phyloP scores from a whole-genome alignment of 2,888 invertebrate genomes.

The Melanchra persicariae region DNA sequence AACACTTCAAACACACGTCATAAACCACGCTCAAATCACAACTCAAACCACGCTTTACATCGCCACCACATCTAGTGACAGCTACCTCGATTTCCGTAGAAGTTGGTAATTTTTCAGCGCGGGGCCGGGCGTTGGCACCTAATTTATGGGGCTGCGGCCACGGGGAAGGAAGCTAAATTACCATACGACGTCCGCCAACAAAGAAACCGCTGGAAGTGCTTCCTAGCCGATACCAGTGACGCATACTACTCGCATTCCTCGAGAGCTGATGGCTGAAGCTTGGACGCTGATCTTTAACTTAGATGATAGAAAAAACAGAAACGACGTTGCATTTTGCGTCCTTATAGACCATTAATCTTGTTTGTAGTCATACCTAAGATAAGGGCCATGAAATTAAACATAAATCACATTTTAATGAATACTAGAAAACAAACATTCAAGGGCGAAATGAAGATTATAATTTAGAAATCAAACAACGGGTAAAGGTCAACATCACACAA shows the following conservation, averaged over 20 bases:
- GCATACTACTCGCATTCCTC: conserved; percentile 64
- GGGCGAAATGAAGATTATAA: conserved; percentile 26
- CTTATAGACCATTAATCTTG: not conserved
- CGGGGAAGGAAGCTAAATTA: conserved; percentile 88
- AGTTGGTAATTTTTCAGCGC: conserved; percentile 88
- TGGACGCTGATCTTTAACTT: not conserved
- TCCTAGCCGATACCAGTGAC: conserved; percentile 80
- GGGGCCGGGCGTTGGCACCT: conserved; percentile 83
- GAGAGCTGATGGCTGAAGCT: conserved; percentile 32
- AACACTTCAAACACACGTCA: no score
- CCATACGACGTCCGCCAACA: conserved; percentile 87
- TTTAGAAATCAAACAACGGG: conserved; percentile 30
- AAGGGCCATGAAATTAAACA: not conserved
- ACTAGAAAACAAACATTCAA: not conserved
- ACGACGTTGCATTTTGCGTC: rapidly evolving
- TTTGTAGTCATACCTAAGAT: not conserved
- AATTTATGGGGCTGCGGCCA: conserved; percentile 85
- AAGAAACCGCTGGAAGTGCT: conserved; percentile 82
- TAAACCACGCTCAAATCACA: conserved; percentile 7
- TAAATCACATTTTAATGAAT: not conserved
- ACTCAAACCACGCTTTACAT: conserved; percentile 7
- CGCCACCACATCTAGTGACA: conserved; percentile 65
- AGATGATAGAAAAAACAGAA: not conserved
- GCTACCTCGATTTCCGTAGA: conserved; percentile 76
- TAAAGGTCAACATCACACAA: conserved; percentile 35